Conservation (phyloP, 2,888 invertebrate species). For the Mellilla xanthometata region DNA sequence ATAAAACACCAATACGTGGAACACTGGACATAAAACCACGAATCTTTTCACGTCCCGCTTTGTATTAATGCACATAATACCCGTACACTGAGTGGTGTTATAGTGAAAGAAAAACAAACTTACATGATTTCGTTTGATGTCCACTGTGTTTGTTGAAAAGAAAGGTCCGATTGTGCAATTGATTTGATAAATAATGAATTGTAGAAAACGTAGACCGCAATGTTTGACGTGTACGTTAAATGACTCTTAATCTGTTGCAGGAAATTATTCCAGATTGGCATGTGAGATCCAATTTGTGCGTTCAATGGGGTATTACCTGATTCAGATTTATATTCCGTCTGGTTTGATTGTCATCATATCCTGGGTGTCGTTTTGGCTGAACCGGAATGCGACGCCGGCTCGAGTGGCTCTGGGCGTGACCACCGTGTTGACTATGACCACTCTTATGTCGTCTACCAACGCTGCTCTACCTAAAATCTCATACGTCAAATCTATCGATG, state of each 20-base stretch:
- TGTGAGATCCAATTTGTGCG: conserved; percentile 98
- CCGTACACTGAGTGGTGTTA: conserved; percentile 66
- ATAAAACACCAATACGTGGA: conserved; percentile 58
- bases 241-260: conserved; percentile 75
- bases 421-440: conserved; percentile 98
- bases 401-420: conserved; percentile 96
- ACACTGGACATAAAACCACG: conserved; percentile 77
- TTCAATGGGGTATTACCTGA: conserved; percentile 99
- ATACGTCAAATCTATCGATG: conserved; percentile 98
- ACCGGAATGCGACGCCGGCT: conserved; percentile 96
- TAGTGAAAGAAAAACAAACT: conserved; percentile 32
- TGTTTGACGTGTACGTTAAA: not conserved
- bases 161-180: not conserved
- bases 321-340: conserved; percentile 99
- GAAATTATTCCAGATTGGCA: conserved; percentile 97
- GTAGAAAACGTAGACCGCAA: not conserved
- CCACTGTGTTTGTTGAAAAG: not conserved
- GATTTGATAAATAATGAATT: not conserved
- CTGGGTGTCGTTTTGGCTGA: conserved; percentile 98
- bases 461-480: conserved; percentile 98
- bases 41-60: conserved; percentile 79
- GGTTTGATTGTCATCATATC: conserved; percentile 98
- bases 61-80: conserved; percentile 74
- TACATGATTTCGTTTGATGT: conserved; percentile 34
- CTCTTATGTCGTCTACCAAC: conserved; percentile 97